phyloP scores from a whole-genome alignment of 2,888 invertebrate genomes.

The Apamea anceps region DNA sequence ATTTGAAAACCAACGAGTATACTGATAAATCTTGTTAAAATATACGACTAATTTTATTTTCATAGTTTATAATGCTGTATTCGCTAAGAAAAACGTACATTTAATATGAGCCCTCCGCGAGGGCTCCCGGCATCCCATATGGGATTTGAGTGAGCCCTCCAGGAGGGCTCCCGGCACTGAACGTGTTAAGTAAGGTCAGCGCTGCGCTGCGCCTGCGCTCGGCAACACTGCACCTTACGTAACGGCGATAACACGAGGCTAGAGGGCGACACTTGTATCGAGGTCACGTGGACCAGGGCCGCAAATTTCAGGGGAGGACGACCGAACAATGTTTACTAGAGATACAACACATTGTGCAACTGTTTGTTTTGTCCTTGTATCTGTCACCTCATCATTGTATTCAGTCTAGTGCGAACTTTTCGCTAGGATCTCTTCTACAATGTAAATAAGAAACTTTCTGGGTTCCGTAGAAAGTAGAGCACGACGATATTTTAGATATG shows the following conservation, averaged over 20 bases:
- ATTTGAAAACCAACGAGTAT: too few relatives aligned
- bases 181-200: slow-evolving; percentile 87
- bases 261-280: slow-evolving; percentile 66
- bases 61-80: too few relatives aligned
- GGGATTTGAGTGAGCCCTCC: too few relatives aligned
- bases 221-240: slow-evolving; percentile 73
- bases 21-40: too few relatives aligned
- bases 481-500: slow-evolving; percentile 15
- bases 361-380: slow-evolving; percentile 13
- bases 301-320: slow-evolving; percentile 17
- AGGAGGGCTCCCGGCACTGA: too few relatives aligned
- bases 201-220: slow-evolving; percentile 74
- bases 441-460: not conserved
- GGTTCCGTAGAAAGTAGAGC: slow-evolving; percentile 32
- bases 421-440: slow-evolving; percentile 2
- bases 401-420: slow-evolving; percentile 12
- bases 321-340: slow-evolving; percentile 30
- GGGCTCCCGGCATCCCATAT: too few relatives aligned
- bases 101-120: too few relatives aligned
- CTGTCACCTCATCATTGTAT: slow-evolving; percentile 22
- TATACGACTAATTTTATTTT: too few relatives aligned
- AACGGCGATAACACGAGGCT: slow-evolving; percentile 65
- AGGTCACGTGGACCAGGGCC: slow-evolving; percentile 56
- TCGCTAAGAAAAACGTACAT: too few relatives aligned
- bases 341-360: slow-evolving; percentile 15